Evolutionary conservation across 2,113 vertebrate species (phyloP).

Genomic region (Emydocephalus ijimae): DNA sequence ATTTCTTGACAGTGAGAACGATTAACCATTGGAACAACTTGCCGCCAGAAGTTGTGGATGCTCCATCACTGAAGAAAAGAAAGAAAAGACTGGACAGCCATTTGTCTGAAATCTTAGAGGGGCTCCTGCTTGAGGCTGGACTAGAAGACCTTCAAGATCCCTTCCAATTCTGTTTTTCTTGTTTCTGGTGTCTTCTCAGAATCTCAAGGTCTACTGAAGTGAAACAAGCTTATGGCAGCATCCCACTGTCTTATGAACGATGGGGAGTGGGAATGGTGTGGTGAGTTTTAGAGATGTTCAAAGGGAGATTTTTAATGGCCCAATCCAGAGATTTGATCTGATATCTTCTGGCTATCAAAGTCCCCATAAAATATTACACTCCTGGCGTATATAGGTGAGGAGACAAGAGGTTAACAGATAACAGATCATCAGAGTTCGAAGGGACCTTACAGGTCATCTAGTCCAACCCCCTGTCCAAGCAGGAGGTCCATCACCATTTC

Average conservation of each 20-base stretch:
- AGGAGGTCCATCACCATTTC: too few relatives aligned
- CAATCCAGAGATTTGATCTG: background rate
- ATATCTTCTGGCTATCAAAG: background rate
- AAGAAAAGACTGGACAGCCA: background rate
- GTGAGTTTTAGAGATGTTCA: background rate
- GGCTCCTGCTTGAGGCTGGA: background rate
- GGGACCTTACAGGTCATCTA: too few relatives aligned
- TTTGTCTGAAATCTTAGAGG: background rate
- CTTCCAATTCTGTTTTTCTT: background rate
- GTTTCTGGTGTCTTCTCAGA: background rate
- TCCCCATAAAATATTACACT: background rate
- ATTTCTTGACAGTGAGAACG: background rate
- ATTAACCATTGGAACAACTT: background rate
- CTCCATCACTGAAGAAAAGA: background rate
- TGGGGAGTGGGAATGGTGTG: background rate
- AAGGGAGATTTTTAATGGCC: background rate
- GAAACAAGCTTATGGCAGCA: background rate
- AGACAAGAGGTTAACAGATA: too few relatives aligned
- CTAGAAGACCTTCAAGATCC: background rate
- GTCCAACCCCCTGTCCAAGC: too few relatives aligned
- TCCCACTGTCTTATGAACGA: background rate
- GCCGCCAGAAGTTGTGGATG: background rate
- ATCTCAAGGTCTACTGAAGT: background rate
- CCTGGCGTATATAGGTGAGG: background rate
- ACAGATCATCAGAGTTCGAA: too few relatives aligned